Percentiles rank a stretch among this genome's conserved stretches.
These are phyloP conservation scores for Spongia lamella DNA, from an alignment of 37 sponge, comb jelly and placozoan genomes.

Conservation along the genomic window DNA sequence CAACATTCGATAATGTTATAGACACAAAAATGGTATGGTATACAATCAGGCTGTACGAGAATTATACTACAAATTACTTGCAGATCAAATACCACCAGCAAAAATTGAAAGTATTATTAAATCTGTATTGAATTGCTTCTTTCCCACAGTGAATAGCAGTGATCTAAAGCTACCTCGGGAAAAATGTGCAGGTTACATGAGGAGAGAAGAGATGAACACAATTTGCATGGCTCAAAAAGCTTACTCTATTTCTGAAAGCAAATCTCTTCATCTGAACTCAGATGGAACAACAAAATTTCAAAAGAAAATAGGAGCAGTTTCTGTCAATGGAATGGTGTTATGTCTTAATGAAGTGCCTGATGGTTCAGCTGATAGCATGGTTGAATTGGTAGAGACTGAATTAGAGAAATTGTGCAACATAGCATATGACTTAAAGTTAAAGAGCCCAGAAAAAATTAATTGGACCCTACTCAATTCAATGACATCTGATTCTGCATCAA, in stretches of 20 bases:
- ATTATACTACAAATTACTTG: slow-evolving; percentile 21
- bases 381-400: too few relatives aligned
- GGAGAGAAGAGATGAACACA: slow-evolving; percentile 36
- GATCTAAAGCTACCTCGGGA: too few relatives aligned
- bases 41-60: slow-evolving; percentile 19
- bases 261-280: too few relatives aligned
- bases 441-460: slow-evolving; percentile 42
- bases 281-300: too few relatives aligned
- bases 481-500: slow-evolving; percentile 29
- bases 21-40: background rate
- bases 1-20: too few relatives aligned
- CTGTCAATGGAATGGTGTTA: too few relatives aligned
- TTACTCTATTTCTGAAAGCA: slow-evolving; percentile 7
- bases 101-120: slow-evolving; percentile 22
- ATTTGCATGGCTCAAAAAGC: slow-evolving; percentile 29
- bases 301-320: too few relatives aligned
- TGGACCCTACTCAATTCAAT: slow-evolving; percentile 34
- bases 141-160: slow-evolving; percentile 17
- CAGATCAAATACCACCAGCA: slow-evolving; percentile 21
- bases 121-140: slow-evolving; percentile 20
- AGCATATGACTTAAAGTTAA: too few relatives aligned
- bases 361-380: too few relatives aligned
- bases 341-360: too few relatives aligned
- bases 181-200: slow-evolving; percentile 40
- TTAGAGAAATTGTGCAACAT: too few relatives aligned